Percentiles rank a stretch among this genome's conserved stretches.
These are phyloP conservation scores for Portunus trituberculatus DNA, from an alignment of 1,140 invertebrate genomes.

Conservation along the genomic window DNA sequence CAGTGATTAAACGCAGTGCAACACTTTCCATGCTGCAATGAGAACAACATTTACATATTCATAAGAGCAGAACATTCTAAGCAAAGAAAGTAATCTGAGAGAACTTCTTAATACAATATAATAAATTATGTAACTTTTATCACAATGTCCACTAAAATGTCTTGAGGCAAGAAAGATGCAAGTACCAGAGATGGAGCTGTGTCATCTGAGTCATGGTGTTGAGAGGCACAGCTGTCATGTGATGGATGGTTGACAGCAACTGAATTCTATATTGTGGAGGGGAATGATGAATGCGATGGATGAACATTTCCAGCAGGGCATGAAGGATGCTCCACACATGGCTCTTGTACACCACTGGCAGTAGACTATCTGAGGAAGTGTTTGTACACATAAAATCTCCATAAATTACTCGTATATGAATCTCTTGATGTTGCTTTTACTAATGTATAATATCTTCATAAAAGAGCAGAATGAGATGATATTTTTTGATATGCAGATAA, in stretches of 20 bases:
- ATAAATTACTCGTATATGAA: too few relatives aligned
- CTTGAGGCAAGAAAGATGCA: too few relatives aligned
- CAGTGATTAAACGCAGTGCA: constrained; percentile 93
- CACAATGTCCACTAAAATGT: too few relatives aligned
- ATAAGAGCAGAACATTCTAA: too few relatives aligned
- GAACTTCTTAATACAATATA: too few relatives aligned
- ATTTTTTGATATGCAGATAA: background rate
- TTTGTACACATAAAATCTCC: background rate
- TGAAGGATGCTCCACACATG: constrained; percentile 97
- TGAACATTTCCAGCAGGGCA: constrained; percentile 97
- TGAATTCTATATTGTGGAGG: constrained; percentile 97
- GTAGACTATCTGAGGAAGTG: constrained; percentile 86
- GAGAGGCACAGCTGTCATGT: constrained; percentile 92
- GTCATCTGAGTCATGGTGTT: constrained; percentile 97
- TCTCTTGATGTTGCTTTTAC: too few relatives aligned
- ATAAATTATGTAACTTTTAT: too few relatives aligned
- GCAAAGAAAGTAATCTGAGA: too few relatives aligned
- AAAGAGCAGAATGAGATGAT: background rate
- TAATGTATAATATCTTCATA: too few relatives aligned
- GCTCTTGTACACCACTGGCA: constrained; percentile 85
- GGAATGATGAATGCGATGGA: constrained; percentile 96
- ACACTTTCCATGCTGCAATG: constrained; percentile 92
- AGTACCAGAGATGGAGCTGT: constrained; percentile 93
- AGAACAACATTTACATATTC: constrained; percentile 73
- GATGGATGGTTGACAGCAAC: constrained; percentile 87